Base-by-base conservation (phyloP, 2,888 invertebrate species). In the Stenodema calcarata region DNA sequence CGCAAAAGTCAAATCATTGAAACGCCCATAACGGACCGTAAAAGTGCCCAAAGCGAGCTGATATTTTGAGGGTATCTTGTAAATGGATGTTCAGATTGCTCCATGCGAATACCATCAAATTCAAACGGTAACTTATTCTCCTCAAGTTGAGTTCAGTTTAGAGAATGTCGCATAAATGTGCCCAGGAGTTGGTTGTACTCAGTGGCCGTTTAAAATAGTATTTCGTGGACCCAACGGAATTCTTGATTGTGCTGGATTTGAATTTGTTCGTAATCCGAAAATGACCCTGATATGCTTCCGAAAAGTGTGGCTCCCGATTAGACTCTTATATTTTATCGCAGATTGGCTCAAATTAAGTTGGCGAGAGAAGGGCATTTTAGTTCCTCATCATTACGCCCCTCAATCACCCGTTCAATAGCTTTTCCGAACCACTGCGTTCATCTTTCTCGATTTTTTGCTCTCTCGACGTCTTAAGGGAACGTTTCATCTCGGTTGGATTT, bases 381-480 rank as follows among this genome's bases (percentile, higher is more conserved):
- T 75, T 78, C 78, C 78, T 44, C 78, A 18, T 44, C 23, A 78
- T 44, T 78, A 44, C 78, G 42, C 47, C 42, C 16, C 78, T 44
- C 18, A 35, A 78, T 44, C 47, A 23, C 78, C 44, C 42, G 27
- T 23, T 78, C 44, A 62, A 27, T 23, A 23, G 27, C 3, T 78
- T 78, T 78, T 78, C 78, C 78, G 47, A 78, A 28, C 41, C 44
- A 78, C 41, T 27, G 44, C 6, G 18, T 78, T 44, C 30, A 78
- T 78, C 73, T 6, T 3, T 73, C 35, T 30, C 9, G 18, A 73
- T 35, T 73, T 30, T 73, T 73, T 30, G 1, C 35, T 16, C n/a
- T 35, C 35, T 35, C 1, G 35, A 16, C 35, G 28, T 14, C 16
- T 50, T 50, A 23, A 11, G 27, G 9, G 2, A 23, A 62, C 23